Conservation (phyloP, 64 coral and sea anemone species). For the Trachythela sp. region DNA sequence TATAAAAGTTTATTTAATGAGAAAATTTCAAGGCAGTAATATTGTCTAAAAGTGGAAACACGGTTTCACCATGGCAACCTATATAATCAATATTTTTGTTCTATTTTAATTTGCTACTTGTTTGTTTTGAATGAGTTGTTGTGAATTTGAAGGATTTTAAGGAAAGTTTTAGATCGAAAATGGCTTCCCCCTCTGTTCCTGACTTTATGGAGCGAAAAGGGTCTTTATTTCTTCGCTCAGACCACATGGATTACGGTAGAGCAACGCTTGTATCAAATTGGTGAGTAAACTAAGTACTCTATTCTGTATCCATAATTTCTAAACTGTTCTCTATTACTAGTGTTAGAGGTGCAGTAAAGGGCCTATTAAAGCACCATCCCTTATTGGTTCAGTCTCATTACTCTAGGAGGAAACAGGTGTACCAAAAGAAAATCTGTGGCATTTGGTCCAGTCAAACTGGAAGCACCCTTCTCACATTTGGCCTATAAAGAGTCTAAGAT, state of each 20-base stretch:
- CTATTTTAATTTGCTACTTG: not conserved
- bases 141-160: not conserved
- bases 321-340: not conserved
- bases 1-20: too few relatives aligned
- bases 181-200: conserved; percentile 33
- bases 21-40: too few relatives aligned
- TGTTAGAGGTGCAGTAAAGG: not conserved
- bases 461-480: too few relatives aligned
- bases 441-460: too few relatives aligned
- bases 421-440: too few relatives aligned
- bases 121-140: not conserved
- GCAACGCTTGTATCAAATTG: conserved; percentile 90
- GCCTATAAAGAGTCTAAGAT: too few relatives aligned
- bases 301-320: not conserved
- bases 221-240: conserved; percentile 85
- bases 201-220: conserved; percentile 87
- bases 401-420: too few relatives aligned
- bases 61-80: not conserved
- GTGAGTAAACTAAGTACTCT: conserved; percentile 53
- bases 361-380: too few relatives aligned
- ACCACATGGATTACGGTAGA: conserved; percentile 92
- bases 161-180: not conserved
- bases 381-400: too few relatives aligned
- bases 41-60: too few relatives aligned
- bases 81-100: not conserved